These are phyloP conservation scores for Noctua fimbriata DNA, from an alignment of 2,888 invertebrate genomes.

Conservation along the genomic window DNA sequence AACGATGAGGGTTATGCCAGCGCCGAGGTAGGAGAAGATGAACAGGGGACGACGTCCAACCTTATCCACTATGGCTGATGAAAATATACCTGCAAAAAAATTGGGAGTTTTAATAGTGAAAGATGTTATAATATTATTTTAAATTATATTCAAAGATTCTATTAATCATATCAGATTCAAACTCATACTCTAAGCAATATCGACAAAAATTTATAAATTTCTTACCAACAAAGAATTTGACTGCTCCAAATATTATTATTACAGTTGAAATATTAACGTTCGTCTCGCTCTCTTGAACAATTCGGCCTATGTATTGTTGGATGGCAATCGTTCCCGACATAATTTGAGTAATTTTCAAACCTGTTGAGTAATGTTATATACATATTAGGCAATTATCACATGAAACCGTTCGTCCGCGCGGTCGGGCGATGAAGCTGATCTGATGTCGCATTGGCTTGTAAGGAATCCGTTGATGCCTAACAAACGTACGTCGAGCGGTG, in stretches of 20 bases:
- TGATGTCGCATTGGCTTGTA: neutral
- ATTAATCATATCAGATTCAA: neutral
- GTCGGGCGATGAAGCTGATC: neutral
- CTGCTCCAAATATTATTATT: slow-evolving; percentile 80
- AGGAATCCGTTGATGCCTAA: neutral
- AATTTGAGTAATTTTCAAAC: slow-evolving; percentile 80
- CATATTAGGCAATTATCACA: neutral
- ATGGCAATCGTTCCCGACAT: slow-evolving; percentile 79
- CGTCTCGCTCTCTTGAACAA: slow-evolving; percentile 79
- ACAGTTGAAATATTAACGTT: slow-evolving; percentile 73
- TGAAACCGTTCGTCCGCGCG: neutral
- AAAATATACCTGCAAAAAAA: slow-evolving; percentile 78
- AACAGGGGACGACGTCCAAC: slow-evolving; percentile 87
- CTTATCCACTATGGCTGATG: slow-evolving; percentile 79
- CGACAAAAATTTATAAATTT: neutral
- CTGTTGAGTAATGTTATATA: slow-evolving; percentile 63
- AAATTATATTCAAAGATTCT: neutral
- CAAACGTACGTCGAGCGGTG: neutral
- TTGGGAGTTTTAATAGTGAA: neutral
- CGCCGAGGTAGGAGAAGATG: slow-evolving; percentile 81
- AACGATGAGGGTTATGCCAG: slow-evolving; percentile 68
- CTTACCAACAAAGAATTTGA: slow-evolving; percentile 72
- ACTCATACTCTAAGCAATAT: neutral
- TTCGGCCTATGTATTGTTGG: slow-evolving; percentile 81
- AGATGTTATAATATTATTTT: neutral